Conservation (phyloP, 1,140 invertebrate species). For the Heliconius melpomene region DNA sequence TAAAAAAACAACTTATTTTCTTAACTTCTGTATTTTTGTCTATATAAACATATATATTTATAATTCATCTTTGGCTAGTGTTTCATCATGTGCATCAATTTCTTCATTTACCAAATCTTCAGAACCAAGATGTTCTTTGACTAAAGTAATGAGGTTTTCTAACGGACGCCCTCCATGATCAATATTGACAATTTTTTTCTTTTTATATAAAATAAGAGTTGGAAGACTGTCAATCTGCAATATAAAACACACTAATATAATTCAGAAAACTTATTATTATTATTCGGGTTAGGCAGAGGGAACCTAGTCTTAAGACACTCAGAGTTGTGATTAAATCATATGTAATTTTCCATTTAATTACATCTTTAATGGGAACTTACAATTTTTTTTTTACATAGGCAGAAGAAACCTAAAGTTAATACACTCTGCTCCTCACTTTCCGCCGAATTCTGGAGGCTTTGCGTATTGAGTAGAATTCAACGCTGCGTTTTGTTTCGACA, state of each 20-base stretch:
- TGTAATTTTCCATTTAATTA: no score
- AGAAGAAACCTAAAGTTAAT: no score
- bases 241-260: slow-evolving; percentile 19
- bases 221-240: slow-evolving; percentile 68
- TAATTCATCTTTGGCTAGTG: slow-evolving; percentile 65
- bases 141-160: slow-evolving; percentile 62
- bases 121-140: slow-evolving; percentile 61
- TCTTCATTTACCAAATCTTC: slow-evolving; percentile 12
- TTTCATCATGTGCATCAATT: slow-evolving; percentile 27
- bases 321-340: no score
- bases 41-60: slow-evolving; percentile 49
- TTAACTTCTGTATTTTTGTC: slow-evolving; percentile 21
- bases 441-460: no score
- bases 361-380: no score
- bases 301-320: no score
- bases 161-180: slow-evolving; percentile 63
- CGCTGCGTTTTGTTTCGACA: no score
- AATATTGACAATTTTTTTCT: slow-evolving; percentile 67
- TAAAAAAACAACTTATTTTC: neutral
- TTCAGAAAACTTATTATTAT: neutral
- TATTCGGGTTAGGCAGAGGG: neutral
- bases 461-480: no score
- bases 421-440: no score
- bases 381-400: no score
- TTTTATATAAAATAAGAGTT: slow-evolving; percentile 68